Evolutionary conservation across 2,797 vertebrate species (phyloP).

Genomic region (Moxostoma hubbsi): DNA sequence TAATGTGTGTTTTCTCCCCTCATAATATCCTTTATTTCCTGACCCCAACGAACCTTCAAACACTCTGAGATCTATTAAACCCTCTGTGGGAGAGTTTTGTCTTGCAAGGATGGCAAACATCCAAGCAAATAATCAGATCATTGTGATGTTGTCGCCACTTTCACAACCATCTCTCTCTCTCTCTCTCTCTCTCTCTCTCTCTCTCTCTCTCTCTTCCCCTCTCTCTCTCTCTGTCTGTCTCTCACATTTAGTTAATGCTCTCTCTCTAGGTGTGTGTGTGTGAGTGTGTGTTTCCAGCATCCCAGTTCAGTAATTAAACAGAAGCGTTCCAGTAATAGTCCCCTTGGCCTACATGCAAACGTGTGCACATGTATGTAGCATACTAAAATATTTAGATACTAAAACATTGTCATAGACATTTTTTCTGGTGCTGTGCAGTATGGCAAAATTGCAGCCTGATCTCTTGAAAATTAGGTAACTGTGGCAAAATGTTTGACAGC

Average conservation of each 20-base stretch:
- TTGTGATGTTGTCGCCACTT: background rate
- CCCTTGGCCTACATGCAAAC: background rate
- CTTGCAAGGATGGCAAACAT: background rate
- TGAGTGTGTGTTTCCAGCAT: background rate
- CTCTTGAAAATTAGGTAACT: too few relatives aligned
- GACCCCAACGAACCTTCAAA: background rate
- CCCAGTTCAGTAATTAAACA: conserved; percentile 1
- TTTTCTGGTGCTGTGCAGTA: too few relatives aligned
- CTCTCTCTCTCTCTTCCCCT: too few relatives aligned
- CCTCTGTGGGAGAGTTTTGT: background rate
- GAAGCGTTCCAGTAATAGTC: background rate
- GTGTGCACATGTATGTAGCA: background rate
- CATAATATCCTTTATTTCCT: background rate
- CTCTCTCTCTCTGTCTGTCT: too few relatives aligned
- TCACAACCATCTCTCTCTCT: too few relatives aligned
- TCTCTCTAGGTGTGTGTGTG: background rate
- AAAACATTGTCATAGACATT: too few relatives aligned
- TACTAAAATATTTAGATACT: too few relatives aligned
- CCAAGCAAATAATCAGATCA: background rate
- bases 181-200: too few relatives aligned
- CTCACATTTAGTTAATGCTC: background rate
- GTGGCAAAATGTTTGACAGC: too few relatives aligned
- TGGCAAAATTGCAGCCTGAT: too few relatives aligned
- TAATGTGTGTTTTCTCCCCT: background rate
- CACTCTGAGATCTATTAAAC: background rate